A percentile compares a stretch with the other conserved stretches of the same genome.
These are phyloP conservation scores for Eupithecia dodoneata DNA, from an alignment of 2,888 invertebrate genomes.

Conservation along the genomic window DNA sequence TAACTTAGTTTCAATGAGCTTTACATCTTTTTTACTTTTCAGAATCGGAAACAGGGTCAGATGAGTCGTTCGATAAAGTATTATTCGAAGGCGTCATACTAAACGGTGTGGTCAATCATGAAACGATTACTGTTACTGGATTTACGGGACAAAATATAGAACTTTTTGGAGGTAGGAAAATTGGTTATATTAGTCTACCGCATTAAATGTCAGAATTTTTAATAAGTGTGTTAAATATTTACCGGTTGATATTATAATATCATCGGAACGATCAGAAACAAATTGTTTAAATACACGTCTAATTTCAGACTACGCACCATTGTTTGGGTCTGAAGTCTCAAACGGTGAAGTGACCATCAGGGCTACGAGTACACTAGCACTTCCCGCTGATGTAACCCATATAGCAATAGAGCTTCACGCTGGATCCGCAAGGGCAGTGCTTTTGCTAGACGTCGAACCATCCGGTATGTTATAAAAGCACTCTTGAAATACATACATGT, in stretches of 20 bases:
- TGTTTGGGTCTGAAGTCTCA: conserved; percentile 53
- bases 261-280: neutral
- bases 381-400: conserved; percentile 52
- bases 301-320: conserved; percentile 54
- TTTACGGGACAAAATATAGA: conserved; percentile 55
- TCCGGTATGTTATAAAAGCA: conserved; percentile 37
- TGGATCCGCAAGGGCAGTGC: conserved; percentile 58
- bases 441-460: conserved; percentile 47
- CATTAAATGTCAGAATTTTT: neutral
- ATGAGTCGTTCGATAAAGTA: conserved; percentile 60
- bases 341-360: conserved; percentile 54
- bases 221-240: neutral
- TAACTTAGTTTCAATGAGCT: neutral
- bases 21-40: conserved; percentile 20
- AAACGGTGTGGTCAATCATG: conserved; percentile 58
- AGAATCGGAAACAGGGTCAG: conserved; percentile 46
- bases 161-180: conserved; percentile 58
- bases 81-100: conserved; percentile 62
- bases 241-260: neutral
- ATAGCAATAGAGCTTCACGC: conserved; percentile 62
- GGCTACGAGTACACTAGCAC: conserved; percentile 42
- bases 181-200: neutral
- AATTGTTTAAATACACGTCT: neutral
- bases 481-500: neutral
- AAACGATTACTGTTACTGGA: conserved; percentile 57